phyloP scores from a whole-genome alignment of 2,888 invertebrate genomes.

The Melangyna quadrimaculata region DNA sequence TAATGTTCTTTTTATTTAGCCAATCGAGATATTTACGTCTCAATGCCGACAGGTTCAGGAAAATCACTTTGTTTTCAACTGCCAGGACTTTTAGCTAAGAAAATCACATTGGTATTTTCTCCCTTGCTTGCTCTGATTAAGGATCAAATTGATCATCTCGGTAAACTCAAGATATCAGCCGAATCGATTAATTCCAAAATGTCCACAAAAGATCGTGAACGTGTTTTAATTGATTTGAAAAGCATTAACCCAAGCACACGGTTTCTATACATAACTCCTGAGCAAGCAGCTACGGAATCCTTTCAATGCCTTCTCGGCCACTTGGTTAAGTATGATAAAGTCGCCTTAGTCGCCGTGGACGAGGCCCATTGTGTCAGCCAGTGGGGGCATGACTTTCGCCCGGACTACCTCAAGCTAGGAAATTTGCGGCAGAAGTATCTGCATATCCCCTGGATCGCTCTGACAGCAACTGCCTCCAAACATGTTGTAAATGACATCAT shows the following conservation, averaged over 20 bases:
- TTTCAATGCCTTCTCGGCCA: slow-evolving; percentile 87
- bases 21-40: slow-evolving; percentile 94
- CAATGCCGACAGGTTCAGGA: slow-evolving; percentile 99
- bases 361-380: slow-evolving; percentile 99
- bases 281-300: slow-evolving; percentile 92
- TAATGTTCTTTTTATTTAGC: slow-evolving; percentile 82
- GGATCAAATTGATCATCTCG: slow-evolving; percentile 96
- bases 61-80: slow-evolving; percentile 98
- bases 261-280: slow-evolving; percentile 97
- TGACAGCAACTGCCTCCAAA: slow-evolving; percentile 95
- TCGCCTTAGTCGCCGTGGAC: slow-evolving; percentile 96
- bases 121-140: slow-evolving; percentile 97
- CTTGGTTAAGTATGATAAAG: slow-evolving; percentile 87
- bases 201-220: slow-evolving; percentile 87
- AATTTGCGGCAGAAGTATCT: slow-evolving; percentile 84
- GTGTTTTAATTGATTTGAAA: slow-evolving; percentile 89
- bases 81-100: slow-evolving; percentile 91
- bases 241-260: slow-evolving; percentile 88
- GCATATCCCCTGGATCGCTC: slow-evolving; percentile 91
- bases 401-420: slow-evolving; percentile 95
- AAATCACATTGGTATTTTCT: slow-evolving; percentile 96
- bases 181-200: slow-evolving; percentile 97
- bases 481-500: slow-evolving; percentile 93
- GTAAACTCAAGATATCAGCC: slow-evolving; percentile 89
- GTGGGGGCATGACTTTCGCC: slow-evolving; percentile 99